Conservation (phyloP, 2,113 vertebrate genomes). For the Podocnemis expansa region DNA sequence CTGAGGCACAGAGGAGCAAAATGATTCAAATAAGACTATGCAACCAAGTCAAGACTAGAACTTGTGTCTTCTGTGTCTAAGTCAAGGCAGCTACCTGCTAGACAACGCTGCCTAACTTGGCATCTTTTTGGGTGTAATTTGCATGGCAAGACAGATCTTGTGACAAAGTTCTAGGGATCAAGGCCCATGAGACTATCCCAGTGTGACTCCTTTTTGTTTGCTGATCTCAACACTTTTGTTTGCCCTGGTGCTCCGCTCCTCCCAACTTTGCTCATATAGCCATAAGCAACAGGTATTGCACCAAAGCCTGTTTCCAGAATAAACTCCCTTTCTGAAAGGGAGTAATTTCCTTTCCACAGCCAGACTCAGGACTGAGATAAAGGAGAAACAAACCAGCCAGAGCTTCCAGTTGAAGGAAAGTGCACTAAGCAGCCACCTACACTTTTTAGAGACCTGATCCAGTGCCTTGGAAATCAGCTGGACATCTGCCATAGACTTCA, state of each 20-base stretch:
- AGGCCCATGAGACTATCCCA: background rate
- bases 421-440: background rate
- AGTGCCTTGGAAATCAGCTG: background rate
- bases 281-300: background rate
- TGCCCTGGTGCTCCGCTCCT: background rate
- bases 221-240: background rate
- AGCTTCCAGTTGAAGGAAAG: background rate
- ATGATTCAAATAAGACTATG: background rate
- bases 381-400: background rate
- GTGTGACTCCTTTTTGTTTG: background rate
- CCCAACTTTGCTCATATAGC: background rate
- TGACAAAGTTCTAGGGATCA: background rate
- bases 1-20: background rate
- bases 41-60: background rate
- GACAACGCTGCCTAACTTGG: background rate
- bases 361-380: background rate
- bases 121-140: background rate
- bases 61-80: background rate
- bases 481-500: background rate
- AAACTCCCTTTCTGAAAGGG: background rate
- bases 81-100: no score
- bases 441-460: background rate
- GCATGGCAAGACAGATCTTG: background rate
- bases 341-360: background rate
- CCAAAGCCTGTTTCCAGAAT: background rate